Base-by-base conservation (phyloP, 2,113 vertebrate genomes). In the Dendrocopos noguchii region DNA sequence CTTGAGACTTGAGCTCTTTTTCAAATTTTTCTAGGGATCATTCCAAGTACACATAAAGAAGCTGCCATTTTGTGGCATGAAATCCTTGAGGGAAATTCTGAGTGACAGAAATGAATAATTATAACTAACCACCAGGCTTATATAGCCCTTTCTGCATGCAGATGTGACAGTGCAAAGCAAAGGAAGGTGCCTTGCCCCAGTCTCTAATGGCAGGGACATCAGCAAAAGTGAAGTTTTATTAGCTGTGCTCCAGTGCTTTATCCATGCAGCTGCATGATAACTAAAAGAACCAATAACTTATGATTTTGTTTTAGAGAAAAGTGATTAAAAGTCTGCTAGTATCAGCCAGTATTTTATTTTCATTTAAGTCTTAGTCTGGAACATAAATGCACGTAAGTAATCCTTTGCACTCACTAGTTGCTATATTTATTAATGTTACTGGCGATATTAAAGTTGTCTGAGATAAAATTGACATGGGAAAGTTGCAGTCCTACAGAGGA, bases 391-490 rank as follows among this genome's bases (percentile, higher is more conserved):
- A 31, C 9, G 1, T 71, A 79, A 91, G 46, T 56, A 73, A 88
- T 65, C 24, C 42, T 80, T 87, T 18, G 25, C 44, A 76, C 28
- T 93, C 44, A 7, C 24, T 70, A 36, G 27, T 83, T 81, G 55
- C 73, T 90, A 6, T 83, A 34, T 85, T 91, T 88, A 74, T 70
- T 70, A 46, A 57, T 36, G 59, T 90, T 73, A 66, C 17, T 88
- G 80, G 46, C 57, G 59, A 21, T 88, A 63, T 59, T 90, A 31
- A 83, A 85, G 27, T 66, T 81, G 77, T 93, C 64, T 39, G 73
- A 90, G 73, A 91, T 77, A 85, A 88, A 93, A 90, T 39, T 86
- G 88, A 90, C 33, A 24, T 84, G 78, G 72, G 72, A 91, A 96
- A 85, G n/a, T 66, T 80, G 46, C 64, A 24, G 55, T 88, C 72